Evolutionary conservation across 1,140 invertebrate species (phyloP).

Genomic region (Aethina tumida): DNA sequence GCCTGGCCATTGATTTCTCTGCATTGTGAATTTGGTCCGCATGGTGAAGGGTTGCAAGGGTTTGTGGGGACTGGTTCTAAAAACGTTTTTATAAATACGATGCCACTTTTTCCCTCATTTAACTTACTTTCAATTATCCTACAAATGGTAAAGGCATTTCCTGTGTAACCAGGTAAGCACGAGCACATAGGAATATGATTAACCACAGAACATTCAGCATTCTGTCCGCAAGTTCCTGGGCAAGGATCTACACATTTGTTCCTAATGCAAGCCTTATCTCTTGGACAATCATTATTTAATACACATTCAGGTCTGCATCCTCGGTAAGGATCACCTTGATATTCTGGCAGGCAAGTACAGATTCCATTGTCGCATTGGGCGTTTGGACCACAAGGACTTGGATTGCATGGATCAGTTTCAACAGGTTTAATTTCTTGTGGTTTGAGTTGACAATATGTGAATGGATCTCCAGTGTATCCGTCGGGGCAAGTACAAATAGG

Average conservation of each 20-base stretch:
- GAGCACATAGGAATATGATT: constrained; percentile 65
- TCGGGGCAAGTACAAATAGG: constrained; percentile 50
- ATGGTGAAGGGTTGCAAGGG: constrained; percentile 51
- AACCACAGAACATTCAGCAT: constrained; percentile 55
- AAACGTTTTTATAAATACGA: constrained; percentile 26
- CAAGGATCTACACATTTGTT: constrained; percentile 61
- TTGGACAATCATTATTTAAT: constrained; percentile 56
- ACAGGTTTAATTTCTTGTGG: constrained; percentile 30
- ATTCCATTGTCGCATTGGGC: constrained; percentile 36
- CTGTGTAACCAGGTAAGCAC: constrained; percentile 54
- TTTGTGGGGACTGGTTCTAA: constrained; percentile 39
- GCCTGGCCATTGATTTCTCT: constrained; percentile 47
- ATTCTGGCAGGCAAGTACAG: constrained; percentile 41
- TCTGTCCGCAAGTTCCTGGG: constrained; percentile 56
- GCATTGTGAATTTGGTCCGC: constrained; percentile 53
- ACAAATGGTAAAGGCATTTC: constrained; percentile 62
- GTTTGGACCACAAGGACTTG: constrained; percentile 40
- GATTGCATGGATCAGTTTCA: constrained; percentile 37
- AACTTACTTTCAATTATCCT: constrained; percentile 17
- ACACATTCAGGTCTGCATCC: constrained; percentile 55
- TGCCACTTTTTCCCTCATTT: not conserved
- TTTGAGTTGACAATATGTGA: constrained; percentile 45
- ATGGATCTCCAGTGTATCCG: constrained; percentile 57
- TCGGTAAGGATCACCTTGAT: constrained; percentile 42
- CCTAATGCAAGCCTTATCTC: constrained; percentile 48